These are phyloP conservation scores for Microplitis deprimator DNA, from an alignment of 2,888 invertebrate genomes.

Conservation along the genomic window DNA sequence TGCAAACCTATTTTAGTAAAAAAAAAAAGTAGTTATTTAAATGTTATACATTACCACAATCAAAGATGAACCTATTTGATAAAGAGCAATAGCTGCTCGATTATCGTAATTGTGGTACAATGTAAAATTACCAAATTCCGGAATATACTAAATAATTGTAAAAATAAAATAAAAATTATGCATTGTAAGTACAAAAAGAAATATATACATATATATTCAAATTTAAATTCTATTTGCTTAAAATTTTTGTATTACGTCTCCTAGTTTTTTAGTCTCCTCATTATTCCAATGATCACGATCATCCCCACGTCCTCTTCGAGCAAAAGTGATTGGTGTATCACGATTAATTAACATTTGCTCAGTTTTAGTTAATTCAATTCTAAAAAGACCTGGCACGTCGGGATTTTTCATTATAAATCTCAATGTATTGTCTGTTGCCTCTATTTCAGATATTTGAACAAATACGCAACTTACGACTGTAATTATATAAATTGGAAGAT, in stretches of 20 bases:
- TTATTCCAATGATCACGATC: neutral
- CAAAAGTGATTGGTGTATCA: neutral
- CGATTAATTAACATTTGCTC: neutral
- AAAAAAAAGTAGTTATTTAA: neutral
- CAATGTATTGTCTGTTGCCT: neutral
- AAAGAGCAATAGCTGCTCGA: neutral
- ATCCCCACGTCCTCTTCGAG: neutral
- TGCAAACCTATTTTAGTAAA: too few species aligned
- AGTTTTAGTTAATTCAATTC: neutral
- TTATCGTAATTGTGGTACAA: neutral
- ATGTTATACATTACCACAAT: neutral
- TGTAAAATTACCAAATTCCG: neutral
- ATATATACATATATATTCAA: neutral
- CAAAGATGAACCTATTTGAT: neutral
- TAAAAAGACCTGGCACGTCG: neutral
- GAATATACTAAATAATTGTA: neutral
- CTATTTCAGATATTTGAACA: neutral
- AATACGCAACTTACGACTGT: neutral
- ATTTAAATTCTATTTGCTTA: neutral
- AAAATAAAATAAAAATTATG: neutral
- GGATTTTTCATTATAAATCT: neutral
- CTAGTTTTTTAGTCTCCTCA: neutral
- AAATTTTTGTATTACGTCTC: neutral
- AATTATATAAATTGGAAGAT: neutral
- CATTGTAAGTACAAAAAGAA: neutral